Percentiles rank a stretch among this genome's conserved stretches.
Conservation (phyloP, 1,140 invertebrate genomes). For the Lanistes nyassanus region DNA sequence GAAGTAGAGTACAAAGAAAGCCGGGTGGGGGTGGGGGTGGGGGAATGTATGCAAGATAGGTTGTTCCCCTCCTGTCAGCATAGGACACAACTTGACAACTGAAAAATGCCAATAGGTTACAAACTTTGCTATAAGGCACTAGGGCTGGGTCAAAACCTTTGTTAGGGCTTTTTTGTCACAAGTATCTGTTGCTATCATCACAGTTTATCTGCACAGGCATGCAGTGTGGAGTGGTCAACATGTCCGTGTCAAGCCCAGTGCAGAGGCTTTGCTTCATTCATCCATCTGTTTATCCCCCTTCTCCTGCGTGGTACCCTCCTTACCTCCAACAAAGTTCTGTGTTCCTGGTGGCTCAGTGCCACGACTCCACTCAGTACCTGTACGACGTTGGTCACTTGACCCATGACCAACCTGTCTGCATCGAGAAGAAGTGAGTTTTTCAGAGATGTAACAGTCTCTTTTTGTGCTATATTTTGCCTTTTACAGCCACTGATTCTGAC, state of each 20-base stretch:
- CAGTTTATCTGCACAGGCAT: constrained; percentile 39
- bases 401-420: constrained; percentile 39
- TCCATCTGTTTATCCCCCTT: constrained; percentile 51
- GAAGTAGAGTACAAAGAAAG: too few relatives aligned
- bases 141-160: too few relatives aligned
- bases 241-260: constrained; percentile 36
- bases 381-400: constrained; percentile 36
- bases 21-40: neutral
- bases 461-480: neutral
- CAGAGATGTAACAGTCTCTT: neutral
- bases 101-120: too few relatives aligned
- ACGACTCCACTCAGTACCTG: constrained; percentile 43
- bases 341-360: constrained; percentile 49
- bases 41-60: too few relatives aligned
- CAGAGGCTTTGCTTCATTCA: constrained; percentile 52
- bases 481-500: neutral
- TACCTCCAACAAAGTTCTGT: constrained; percentile 45
- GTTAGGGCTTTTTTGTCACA: neutral
- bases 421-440: constrained; percentile 26
- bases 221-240: constrained; percentile 48
- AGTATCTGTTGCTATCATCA: neutral
- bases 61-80: too few relatives aligned
- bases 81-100: too few relatives aligned
- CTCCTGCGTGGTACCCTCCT: constrained; percentile 42
- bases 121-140: too few relatives aligned